Evolutionary conservation across 2,797 vertebrate species (phyloP).

Genomic region (Eidolon dupreanum): DNA sequence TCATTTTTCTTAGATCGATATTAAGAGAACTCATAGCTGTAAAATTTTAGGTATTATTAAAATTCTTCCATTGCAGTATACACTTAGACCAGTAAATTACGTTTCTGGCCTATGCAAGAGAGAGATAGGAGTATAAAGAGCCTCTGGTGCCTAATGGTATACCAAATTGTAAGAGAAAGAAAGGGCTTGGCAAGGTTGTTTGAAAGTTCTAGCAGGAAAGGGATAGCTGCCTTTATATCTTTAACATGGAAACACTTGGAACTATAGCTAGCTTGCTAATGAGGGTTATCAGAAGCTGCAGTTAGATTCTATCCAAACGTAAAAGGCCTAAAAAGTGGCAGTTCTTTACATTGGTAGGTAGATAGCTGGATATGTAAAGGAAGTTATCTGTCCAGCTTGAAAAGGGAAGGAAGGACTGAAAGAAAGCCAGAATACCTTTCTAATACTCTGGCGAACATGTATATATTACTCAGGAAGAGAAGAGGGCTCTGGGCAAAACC

Average conservation of each 20-base stretch:
- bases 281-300: not conserved
- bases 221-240: not conserved
- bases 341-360: not conserved
- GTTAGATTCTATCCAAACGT: not conserved
- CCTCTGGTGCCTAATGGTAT: not conserved
- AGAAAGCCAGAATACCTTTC: not conserved
- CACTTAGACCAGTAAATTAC: not conserved
- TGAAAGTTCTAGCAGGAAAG: not conserved
- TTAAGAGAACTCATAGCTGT: not conserved
- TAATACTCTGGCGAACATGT: not conserved
- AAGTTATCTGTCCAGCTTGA: not conserved
- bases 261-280: not conserved
- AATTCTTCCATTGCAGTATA: not conserved
- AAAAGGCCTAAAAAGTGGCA: not conserved
- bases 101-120: not conserved
- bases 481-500: not conserved
- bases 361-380: not conserved
- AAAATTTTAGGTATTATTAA: not conserved
- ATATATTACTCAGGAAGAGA: not conserved
- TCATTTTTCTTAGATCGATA: not conserved
- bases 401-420: not conserved
- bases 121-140: not conserved
- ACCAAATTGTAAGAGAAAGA: slow-evolving; percentile 15
- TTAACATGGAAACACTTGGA: not conserved
- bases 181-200: not conserved